Conservation (phyloP, 2,888 invertebrate species). For the Drosophila niveifrons region DNA sequence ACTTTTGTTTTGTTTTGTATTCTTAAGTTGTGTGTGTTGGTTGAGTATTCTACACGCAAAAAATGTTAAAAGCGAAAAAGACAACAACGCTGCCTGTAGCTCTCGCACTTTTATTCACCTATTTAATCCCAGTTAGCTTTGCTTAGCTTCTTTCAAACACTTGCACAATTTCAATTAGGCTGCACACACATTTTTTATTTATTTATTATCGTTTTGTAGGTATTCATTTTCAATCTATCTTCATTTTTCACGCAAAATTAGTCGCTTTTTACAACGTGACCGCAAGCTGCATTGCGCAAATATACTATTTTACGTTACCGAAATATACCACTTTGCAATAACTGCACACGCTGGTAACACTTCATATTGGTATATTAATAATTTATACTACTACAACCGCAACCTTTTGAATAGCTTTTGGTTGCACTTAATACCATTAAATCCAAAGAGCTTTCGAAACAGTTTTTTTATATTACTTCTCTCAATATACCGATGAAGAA, state of each 20-base stretch:
- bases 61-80: constrained; percentile 14
- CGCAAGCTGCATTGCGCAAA: not conserved
- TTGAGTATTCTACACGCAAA: constrained; percentile 18
- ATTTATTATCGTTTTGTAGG: constrained; percentile 52
- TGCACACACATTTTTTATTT: constrained; percentile 36
- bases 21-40: constrained; percentile 17
- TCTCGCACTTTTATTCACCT: not conserved
- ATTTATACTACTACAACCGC: not conserved
- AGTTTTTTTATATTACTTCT: too few relatives aligned
- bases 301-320: not conserved
- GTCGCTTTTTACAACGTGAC: constrained; percentile 3
- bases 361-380: not conserved
- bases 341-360: not conserved
- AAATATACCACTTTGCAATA: not conserved
- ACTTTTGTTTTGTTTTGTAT: constrained; percentile 46
- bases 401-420: not conserved
- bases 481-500: too few relatives aligned
- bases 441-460: not conserved
- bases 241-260: constrained; percentile 51
- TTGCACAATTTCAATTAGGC: constrained; percentile 25
- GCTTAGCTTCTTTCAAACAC: not conserved
- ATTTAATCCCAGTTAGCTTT: constrained; percentile 1
- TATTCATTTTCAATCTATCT: constrained; percentile 48
- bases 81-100: constrained; percentile 9
- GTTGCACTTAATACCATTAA: not conserved